Evolutionary conservation across 1,140 invertebrate genomes (phyloP), one percentile per base, ranked within the genome.

Genomic region (Maniola jurtina): DNA sequence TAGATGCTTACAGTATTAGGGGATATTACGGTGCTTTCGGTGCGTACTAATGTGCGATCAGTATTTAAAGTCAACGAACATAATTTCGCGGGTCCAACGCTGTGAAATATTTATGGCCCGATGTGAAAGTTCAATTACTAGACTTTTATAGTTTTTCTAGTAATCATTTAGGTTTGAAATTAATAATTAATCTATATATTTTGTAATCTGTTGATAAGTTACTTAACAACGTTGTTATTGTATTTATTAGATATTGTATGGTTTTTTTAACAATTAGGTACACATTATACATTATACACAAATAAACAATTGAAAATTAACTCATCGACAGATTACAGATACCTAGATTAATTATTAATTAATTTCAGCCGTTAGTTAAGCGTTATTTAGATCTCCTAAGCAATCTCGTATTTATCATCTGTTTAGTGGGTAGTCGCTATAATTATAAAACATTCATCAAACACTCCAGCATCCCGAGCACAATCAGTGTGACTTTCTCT

Each of bases 361-460:
- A 25, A 4, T 25, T 25, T 25, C 25, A 25, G 25, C 25, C 25
- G 25, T 25, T 25, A 62, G 45, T 55, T 79, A 79, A 80, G 72
- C 76, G 68, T 80, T 76, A 74, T 76, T 77, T 79, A 85, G 81
- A 83, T 89, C 84, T 90, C 80, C 64, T 81, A 77, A 83, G 78
- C 68, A 86, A 83, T 86, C 80, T 88, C 79, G 76, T 82, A 66
- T 76, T 64, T 80, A 76, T 77, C 76, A 73, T 73, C 66, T 75
- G 58, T 56, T 45, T 80, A 76, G 72, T 70, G 66, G 57, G 70
- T 79, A 79, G 68, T 33, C 69, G 68, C 69, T 73, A 72, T 71
- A 50, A 75, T 70, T 70, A 71, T 72, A 67, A 9, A 45, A 5
- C 42, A 45, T 45, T 45, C 42, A 45, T 45, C 42, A 13, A 45